A percentile compares a stretch with the other conserved stretches of the same genome.
phyloP scores from a whole-genome alignment of 2,113 vertebrate species.

The Neomonachus schauinslandi region DNA sequence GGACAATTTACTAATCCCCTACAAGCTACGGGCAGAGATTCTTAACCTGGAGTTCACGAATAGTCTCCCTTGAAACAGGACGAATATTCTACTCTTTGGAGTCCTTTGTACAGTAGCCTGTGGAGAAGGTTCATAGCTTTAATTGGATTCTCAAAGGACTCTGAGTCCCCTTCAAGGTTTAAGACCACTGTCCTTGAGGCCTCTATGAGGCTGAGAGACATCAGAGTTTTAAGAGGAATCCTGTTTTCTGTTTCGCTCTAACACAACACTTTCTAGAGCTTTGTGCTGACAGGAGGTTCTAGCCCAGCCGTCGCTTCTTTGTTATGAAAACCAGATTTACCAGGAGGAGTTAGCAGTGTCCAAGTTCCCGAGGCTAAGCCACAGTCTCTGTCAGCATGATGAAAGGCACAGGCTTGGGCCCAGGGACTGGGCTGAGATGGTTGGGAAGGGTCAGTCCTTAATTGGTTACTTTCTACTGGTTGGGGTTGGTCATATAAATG shows the following conservation, averaged over 20 bases:
- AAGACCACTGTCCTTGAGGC: too few species aligned
- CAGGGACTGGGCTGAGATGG: not conserved
- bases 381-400: too few species aligned
- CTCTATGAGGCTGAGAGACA: not conserved
- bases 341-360: not conserved
- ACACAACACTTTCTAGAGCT: not conserved
- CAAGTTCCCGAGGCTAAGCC: not conserved
- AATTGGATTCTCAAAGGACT: not conserved
- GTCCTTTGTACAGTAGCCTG: fast-evolving
- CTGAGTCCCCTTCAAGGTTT: not conserved
- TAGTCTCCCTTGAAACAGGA: not conserved
- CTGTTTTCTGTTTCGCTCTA: not conserved
- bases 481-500: not conserved
- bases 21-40: not conserved
- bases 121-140: not conserved
- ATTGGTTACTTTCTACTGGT: not conserved
- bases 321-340: not conserved
- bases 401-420: fast-evolving
- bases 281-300: not conserved
- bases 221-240: not conserved
- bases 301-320: not conserved
- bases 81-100: not conserved
- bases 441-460: not conserved
- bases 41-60: not conserved
- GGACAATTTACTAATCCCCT: not conserved